Evolutionary conservation across 2,797 vertebrate genomes (phyloP).

Genomic region (Florisuga fusca): DNA sequence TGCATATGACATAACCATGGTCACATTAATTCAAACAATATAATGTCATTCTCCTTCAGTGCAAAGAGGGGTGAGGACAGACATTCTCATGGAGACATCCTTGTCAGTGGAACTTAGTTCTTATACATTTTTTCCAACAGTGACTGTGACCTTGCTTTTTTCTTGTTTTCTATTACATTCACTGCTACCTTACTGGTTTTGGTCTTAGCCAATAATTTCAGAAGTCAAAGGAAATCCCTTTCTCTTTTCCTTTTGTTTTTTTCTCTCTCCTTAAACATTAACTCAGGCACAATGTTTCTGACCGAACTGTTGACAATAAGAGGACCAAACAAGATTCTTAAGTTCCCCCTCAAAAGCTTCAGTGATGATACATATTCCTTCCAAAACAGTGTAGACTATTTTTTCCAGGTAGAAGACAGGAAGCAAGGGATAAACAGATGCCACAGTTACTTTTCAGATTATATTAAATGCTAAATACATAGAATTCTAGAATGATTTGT

Average conservation of each 20-base stretch:
- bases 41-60: background rate
- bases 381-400: background rate
- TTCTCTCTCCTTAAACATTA: background rate
- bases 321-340: background rate
- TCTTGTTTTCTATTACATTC: background rate
- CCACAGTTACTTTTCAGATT: background rate
- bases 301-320: background rate
- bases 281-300: background rate
- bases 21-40: background rate
- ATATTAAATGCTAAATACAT: background rate
- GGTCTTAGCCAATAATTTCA: background rate
- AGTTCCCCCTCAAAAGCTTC: background rate
- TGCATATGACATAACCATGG: background rate
- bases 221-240: background rate
- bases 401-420: background rate
- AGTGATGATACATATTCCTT: background rate
- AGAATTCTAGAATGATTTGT: too few species aligned
- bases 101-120: background rate
- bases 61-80: background rate
- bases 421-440: background rate
- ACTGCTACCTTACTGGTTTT: accelerated
- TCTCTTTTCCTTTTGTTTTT: background rate
- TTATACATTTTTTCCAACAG: background rate
- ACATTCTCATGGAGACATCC: background rate
- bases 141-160: background rate